Conservation (phyloP, 2,888 invertebrate genomes). For the Drosophila borborema region DNA sequence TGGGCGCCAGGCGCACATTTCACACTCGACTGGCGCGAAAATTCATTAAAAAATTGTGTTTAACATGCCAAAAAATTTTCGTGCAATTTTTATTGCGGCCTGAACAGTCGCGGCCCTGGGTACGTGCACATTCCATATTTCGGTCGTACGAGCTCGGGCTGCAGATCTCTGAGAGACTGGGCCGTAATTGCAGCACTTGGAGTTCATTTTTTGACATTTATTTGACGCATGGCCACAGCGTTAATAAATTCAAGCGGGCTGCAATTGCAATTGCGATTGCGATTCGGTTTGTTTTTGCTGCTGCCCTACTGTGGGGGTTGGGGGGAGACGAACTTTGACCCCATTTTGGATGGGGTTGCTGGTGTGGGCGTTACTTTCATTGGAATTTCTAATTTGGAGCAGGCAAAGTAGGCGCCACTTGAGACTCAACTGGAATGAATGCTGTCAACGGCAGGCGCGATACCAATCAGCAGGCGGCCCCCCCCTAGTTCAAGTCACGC, state of each 20-base stretch:
- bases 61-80: slow-evolving; percentile 64
- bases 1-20: slow-evolving; percentile 71
- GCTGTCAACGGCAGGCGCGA: slow-evolving; percentile 80
- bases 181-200: slow-evolving; percentile 60
- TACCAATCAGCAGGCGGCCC: slow-evolving; percentile 67
- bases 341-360: slow-evolving; percentile 17
- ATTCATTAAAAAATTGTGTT: slow-evolving; percentile 82
- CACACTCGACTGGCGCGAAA: slow-evolving; percentile 84
- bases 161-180: slow-evolving; percentile 32
- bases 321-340: slow-evolving; percentile 30
- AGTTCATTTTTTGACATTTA: slow-evolving; percentile 81
- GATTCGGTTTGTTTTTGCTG: background rate
- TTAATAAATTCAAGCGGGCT: slow-evolving; percentile 65
- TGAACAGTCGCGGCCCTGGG: slow-evolving; percentile 8
- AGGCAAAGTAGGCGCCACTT: slow-evolving; percentile 48
- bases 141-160: slow-evolving; percentile 1
- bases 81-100: slow-evolving; percentile 65
- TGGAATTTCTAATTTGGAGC: slow-evolving; percentile 64
- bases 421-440: slow-evolving; percentile 67
- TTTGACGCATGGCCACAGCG: slow-evolving; percentile 78
- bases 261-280: slow-evolving; percentile 34
- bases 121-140: slow-evolving; percentile 47
- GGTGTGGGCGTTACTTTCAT: slow-evolving; percentile 40
- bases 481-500: background rate
- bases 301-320: background rate